Evolutionary conservation across 2,113 vertebrate species (phyloP).

Genomic region (Myocastor coypus): DNA sequence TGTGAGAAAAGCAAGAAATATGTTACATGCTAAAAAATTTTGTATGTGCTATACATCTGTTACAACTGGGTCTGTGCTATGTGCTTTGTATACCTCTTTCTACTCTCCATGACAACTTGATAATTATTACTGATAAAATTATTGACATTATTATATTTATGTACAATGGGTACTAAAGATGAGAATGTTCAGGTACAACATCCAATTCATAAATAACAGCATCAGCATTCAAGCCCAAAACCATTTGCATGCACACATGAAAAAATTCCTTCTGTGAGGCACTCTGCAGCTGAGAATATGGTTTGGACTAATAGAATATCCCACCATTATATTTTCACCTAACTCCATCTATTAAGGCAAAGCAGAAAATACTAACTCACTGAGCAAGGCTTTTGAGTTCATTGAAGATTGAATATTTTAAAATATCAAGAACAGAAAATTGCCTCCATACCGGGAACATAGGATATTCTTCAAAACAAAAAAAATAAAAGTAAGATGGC

Average conservation of each 20-base stretch:
- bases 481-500: neutral
- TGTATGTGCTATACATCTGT: neutral
- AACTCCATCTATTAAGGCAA: neutral
- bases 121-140: too few species aligned
- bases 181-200: neutral
- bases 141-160: neutral
- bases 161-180: neutral
- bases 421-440: neutral
- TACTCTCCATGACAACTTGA: neutral
- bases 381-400: neutral
- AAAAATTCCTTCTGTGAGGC: neutral
- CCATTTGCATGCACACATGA: neutral
- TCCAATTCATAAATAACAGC: neutral
- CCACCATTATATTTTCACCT: neutral
- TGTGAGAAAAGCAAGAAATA: constrained; percentile 1
- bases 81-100: neutral
- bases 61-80: neutral
- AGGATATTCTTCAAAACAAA: constrained; percentile 25
- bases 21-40: neutral
- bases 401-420: neutral
- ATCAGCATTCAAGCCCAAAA: neutral
- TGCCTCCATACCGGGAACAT: neutral
- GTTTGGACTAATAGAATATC: neutral
- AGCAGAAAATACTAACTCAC: neutral
- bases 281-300: neutral